Evolutionary conservation across 2,113 vertebrate genomes (phyloP).

Genomic region (human (Homo sapiens)): DNA sequence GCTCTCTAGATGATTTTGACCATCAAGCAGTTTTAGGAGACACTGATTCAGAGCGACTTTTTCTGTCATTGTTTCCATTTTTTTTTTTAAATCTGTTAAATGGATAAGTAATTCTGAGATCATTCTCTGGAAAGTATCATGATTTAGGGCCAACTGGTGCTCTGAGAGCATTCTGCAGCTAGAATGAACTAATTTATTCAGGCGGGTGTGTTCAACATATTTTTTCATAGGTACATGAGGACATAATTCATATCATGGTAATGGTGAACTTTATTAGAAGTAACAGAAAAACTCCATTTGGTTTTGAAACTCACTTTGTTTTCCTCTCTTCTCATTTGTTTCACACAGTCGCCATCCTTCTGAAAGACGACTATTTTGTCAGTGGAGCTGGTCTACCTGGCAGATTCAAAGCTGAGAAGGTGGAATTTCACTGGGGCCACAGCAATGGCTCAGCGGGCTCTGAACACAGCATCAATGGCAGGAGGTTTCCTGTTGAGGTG

Average conservation of each 20-base stretch:
- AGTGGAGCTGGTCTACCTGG: slow-evolving; percentile 93
- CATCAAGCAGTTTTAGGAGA: not conserved
- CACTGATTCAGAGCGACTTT: not conserved
- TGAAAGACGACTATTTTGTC: slow-evolving; percentile 97
- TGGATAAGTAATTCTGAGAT: not conserved
- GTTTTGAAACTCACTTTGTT: slow-evolving; percentile 50
- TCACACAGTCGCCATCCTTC: slow-evolving; percentile 92
- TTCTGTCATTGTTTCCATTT: not conserved
- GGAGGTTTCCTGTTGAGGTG: slow-evolving; percentile 95
- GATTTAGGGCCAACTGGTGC: not conserved
- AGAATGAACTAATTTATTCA: not conserved
- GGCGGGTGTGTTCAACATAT: not conserved
- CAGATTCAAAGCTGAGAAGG: slow-evolving; percentile 97
- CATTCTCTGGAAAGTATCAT: not conserved
- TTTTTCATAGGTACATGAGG: not conserved
- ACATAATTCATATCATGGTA: not conserved
- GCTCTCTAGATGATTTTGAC: not conserved
- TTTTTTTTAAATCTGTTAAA: not conserved
- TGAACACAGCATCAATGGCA: slow-evolving; percentile 95
- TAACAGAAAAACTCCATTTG: not conserved
- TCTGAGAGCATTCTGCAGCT: not conserved
- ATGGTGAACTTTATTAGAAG: not conserved
- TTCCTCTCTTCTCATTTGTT: slow-evolving; percentile 36
- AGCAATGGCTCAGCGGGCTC: slow-evolving; percentile 95
- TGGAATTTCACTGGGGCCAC: slow-evolving; percentile 98